These are phyloP conservation scores for Apteryx owenii DNA, from an alignment of 2,113 vertebrate species.

Conservation along the genomic window DNA sequence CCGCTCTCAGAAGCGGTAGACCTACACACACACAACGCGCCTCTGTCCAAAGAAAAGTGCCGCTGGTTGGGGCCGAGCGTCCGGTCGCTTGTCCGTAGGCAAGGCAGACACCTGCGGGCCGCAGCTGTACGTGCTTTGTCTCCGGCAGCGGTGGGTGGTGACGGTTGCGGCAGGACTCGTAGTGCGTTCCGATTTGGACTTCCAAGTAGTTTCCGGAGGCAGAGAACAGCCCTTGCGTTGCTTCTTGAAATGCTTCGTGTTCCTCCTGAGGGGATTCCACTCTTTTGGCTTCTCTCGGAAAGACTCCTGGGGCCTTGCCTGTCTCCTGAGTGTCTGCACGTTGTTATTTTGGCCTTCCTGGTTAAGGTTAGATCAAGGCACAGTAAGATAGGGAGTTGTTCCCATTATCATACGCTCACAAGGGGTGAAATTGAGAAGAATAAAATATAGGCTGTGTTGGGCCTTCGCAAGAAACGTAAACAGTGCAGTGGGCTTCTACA, in stretches of 20 bases:
- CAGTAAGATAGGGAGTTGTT: background rate
- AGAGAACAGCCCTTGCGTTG: fast-evolving
- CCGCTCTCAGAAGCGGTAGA: background rate
- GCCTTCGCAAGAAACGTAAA: background rate
- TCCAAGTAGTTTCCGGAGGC: background rate
- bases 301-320: background rate
- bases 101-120: fast-evolving
- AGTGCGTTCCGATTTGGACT: background rate
- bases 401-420: background rate
- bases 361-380: background rate
- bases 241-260: background rate
- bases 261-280: background rate
- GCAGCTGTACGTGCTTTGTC: background rate
- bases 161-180: background rate
- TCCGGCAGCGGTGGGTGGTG: background rate
- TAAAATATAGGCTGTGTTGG: background rate
- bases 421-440: background rate
- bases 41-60: background rate
- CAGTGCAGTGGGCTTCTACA: fast-evolving
- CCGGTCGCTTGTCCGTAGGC: fast-evolving
- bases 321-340: fast-evolving
- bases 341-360: background rate
- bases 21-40: fast-evolving
- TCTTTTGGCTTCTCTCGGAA: background rate
- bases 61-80: background rate